phyloP scores from a whole-genome alignment of 1,140 invertebrate species.

The Drosophila suzukii region DNA sequence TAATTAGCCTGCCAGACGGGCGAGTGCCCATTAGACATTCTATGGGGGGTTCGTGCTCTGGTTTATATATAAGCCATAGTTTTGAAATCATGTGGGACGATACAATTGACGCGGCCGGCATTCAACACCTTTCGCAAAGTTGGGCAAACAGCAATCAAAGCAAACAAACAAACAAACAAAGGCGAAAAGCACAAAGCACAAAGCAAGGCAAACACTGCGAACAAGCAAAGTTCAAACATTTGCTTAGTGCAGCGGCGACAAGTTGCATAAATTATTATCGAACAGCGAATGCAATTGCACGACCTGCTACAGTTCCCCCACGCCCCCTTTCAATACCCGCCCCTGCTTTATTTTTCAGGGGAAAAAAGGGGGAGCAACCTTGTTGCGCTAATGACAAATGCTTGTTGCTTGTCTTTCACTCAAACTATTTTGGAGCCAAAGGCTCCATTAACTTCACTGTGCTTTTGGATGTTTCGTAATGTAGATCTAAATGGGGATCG shows the following conservation, averaged over 20 bases:
- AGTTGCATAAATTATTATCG: slow-evolving; percentile 74
- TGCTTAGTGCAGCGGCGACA: slow-evolving; percentile 54
- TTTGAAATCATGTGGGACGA: slow-evolving; percentile 43
- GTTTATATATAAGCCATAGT: slow-evolving; percentile 25
- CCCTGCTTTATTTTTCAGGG: background rate
- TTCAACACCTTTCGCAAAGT: slow-evolving; percentile 51
- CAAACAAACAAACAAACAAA: slow-evolving; percentile 31
- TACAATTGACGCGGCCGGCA: slow-evolving; percentile 43
- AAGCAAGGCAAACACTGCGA: slow-evolving; percentile 28
- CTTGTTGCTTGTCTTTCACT: slow-evolving; percentile 57
- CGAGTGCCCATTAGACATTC: slow-evolving; percentile 49
- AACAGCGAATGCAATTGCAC: slow-evolving; percentile 62
- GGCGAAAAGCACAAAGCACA: slow-evolving; percentile 35
- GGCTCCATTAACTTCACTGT: slow-evolving; percentile 10
- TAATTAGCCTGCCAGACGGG: slow-evolving; percentile 73
- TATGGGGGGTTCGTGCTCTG: slow-evolving; percentile 33
- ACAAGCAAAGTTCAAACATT: slow-evolving; percentile 60
- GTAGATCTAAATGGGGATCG: no score
- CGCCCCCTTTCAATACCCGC: background rate
- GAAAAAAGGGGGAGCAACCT: background rate
- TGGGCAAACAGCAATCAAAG: slow-evolving; percentile 49
- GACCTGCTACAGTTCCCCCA: slow-evolving; percentile 24
- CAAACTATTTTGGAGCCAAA: slow-evolving; percentile 10
- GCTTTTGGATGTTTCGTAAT: no score
- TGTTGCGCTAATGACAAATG: slow-evolving; percentile 73